Evolutionary conservation across 1,140 invertebrate species (phyloP).

Genomic region (Daktulosphaira vitifoliae): DNA sequence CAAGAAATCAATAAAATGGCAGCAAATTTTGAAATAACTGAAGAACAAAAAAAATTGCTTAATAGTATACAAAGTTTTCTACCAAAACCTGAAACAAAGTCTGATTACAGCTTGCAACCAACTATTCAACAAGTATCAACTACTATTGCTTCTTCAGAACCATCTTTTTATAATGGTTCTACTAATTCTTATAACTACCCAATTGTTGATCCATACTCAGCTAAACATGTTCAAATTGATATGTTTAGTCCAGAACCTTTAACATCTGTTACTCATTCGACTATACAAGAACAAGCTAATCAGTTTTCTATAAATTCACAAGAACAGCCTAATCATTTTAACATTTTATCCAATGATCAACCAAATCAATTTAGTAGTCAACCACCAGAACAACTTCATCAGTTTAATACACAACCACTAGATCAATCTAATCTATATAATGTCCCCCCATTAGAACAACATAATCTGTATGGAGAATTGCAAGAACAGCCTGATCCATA

Average conservation of each 20-base stretch:
- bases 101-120: constrained; percentile 15
- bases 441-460: neutral
- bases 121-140: neutral
- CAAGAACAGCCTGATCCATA: constrained; percentile 6
- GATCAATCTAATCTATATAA: neutral
- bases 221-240: neutral
- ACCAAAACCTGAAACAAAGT: neutral
- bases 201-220: constrained; percentile 16
- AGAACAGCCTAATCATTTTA: neutral
- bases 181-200: neutral
- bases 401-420: neutral
- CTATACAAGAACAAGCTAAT: neutral
- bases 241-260: neutral
- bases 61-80: constrained; percentile 14
- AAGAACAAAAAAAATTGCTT: constrained; percentile 15
- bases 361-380: neutral
- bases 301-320: neutral
- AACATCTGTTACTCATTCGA: neutral
- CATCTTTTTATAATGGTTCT: neutral
- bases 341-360: neutral
- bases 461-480: neutral
- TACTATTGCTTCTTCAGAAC: neutral
- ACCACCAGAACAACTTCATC: neutral
- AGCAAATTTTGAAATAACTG: constrained; percentile 20
- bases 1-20: constrained; percentile 37